Evolutionary conservation across 2,113 vertebrate genomes (phyloP).

Genomic region (Heterochromis multidens): DNA sequence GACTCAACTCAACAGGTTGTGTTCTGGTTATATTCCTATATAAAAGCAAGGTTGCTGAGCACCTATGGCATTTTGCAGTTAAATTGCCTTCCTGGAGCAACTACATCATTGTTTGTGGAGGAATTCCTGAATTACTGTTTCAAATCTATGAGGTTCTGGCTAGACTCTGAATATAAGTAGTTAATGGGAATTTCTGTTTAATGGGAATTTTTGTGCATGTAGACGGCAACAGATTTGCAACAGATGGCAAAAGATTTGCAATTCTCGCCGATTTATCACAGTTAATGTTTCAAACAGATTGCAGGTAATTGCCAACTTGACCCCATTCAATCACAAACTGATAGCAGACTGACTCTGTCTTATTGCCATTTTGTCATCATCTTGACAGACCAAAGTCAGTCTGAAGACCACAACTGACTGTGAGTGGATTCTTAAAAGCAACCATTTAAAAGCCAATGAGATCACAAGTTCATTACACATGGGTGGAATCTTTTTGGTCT

Average conservation of each 20-base stretch:
- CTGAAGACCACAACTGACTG: neutral
- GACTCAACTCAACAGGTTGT: neutral
- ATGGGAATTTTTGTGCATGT: neutral
- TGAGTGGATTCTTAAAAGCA: neutral
- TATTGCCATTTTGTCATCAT: neutral
- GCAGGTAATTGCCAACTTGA: accelerated
- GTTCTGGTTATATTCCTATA: neutral
- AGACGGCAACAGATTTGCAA: neutral
- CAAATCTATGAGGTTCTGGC: neutral
- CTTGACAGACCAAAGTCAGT: neutral
- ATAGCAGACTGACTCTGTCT: neutral
- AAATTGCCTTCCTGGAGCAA: neutral
- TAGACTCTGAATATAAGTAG: neutral
- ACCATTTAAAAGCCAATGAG: neutral
- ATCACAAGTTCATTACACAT: neutral
- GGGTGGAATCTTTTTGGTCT: neutral
- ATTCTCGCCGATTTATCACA: neutral
- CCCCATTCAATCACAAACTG: neutral
- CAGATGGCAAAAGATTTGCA: neutral
- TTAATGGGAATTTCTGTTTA: neutral
- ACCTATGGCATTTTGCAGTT: neutral
- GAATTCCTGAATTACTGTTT: neutral
- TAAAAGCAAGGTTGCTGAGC: neutral
- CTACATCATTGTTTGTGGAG: neutral
- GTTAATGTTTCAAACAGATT: neutral